Evolutionary conservation across 2,888 invertebrate species (phyloP).

Genomic region (Seira sanloemensis): DNA sequence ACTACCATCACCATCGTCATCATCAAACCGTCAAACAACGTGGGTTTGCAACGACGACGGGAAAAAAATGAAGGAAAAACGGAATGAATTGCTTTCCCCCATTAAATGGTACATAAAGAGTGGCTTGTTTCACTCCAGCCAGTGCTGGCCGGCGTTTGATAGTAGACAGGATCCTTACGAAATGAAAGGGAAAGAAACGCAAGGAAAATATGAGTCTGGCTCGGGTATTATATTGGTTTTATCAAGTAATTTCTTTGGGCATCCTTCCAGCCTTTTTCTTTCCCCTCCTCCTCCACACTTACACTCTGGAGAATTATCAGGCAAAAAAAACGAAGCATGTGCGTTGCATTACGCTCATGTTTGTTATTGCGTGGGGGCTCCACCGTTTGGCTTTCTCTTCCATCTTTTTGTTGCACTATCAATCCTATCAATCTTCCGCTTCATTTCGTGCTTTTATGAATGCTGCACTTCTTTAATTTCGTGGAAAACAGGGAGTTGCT

Average conservation of each 20-base stretch:
- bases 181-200: no score
- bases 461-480: constrained; percentile 33
- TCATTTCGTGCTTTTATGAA: constrained; percentile 26
- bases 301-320: constrained; percentile 23
- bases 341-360: constrained; percentile 41
- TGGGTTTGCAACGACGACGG: background rate
- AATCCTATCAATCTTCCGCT: constrained; percentile 31
- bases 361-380: constrained; percentile 23
- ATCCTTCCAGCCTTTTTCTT: constrained; percentile 22
- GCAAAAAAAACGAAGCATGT: constrained; percentile 46
- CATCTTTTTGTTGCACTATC: constrained; percentile 12
- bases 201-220: background rate
- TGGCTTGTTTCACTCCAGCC: no score
- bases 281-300: constrained; percentile 49
- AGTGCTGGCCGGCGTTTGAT: no score
- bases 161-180: no score
- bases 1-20: background rate
- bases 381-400: background rate
- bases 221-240: background rate
- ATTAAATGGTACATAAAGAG: no score
- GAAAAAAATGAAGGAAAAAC: background rate
- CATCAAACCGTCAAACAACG: constrained; percentile 8
- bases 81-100: no score
- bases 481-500: background rate
- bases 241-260: constrained; percentile 40